These are phyloP conservation scores for Eudyptes chrysolophus DNA, from an alignment of 2,113 vertebrate species.

Conservation along the genomic window DNA sequence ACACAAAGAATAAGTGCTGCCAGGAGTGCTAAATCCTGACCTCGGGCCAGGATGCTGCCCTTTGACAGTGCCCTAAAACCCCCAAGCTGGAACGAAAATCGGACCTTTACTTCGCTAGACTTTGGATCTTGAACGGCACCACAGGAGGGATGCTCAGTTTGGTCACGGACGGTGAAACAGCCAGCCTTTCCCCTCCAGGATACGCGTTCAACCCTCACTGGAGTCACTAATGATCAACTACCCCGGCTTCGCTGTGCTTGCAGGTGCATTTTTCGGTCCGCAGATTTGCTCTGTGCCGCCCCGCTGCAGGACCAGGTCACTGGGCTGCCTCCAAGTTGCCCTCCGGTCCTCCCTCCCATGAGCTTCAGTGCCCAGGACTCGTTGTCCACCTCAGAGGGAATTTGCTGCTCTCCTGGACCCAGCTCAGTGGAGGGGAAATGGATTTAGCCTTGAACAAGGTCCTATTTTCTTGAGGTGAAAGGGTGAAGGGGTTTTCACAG, in stretches of 20 bases:
- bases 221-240: neutral
- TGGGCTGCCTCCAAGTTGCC: fast-evolving
- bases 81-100: neutral
- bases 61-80: neutral
- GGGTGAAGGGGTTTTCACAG: neutral
- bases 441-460: neutral
- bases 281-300: neutral
- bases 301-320: neutral
- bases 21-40: neutral
- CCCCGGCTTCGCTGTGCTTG: fast-evolving
- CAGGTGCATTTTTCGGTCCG: neutral
- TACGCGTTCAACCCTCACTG: fast-evolving
- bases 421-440: neutral
- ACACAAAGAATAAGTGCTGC: neutral
- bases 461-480: neutral
- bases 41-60: neutral
- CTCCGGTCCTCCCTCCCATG: fast-evolving
- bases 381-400: neutral
- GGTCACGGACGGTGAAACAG: fast-evolving
- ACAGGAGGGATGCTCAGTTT: neutral
- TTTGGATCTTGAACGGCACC: neutral
- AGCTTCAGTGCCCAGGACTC: neutral
- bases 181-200: neutral
- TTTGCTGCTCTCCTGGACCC: neutral
- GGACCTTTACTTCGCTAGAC: neutral